Conservation (phyloP, 2,888 invertebrate genomes). For the Diadegma fenestrale region DNA sequence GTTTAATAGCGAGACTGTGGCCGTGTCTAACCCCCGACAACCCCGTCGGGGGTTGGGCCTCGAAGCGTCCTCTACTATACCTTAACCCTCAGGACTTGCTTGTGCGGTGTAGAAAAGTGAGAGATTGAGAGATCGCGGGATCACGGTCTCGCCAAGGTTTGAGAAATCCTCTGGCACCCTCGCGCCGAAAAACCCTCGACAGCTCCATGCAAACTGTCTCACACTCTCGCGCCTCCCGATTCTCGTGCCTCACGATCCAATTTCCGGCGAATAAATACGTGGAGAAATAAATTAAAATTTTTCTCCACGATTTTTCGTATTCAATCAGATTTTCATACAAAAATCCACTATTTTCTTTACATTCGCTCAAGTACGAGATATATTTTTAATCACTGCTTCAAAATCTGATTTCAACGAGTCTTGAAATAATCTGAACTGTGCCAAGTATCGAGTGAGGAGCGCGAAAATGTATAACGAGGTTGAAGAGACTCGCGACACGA, state of each 20-base stretch:
- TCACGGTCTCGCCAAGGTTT: constrained; percentile 70
- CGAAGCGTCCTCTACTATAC: constrained; percentile 36
- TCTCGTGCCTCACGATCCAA: constrained; percentile 42
- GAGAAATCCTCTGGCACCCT: constrained; percentile 61
- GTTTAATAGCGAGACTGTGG: constrained; percentile 80
- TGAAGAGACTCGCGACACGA: constrained; percentile 36
- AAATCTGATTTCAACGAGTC: constrained; percentile 53
- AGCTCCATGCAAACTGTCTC: constrained; percentile 10
- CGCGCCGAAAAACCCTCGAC: constrained; percentile 45
- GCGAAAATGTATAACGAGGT: constrained; percentile 32
- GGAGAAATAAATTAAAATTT: constrained; percentile 54
- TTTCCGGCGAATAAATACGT: constrained; percentile 51
- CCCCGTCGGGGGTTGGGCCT: constrained; percentile 40
- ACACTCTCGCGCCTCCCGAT: background rate
- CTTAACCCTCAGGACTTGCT: constrained; percentile 8
- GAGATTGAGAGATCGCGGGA: constrained; percentile 32
- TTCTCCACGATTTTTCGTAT: background rate
- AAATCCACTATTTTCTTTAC: background rate
- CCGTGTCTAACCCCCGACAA: constrained; percentile 76
- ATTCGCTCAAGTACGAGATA: background rate
- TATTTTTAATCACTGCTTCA: constrained; percentile 47
- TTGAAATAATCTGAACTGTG: background rate
- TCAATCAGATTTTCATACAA: background rate
- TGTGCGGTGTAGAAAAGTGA: constrained; percentile 40
- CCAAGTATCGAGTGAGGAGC: constrained; percentile 46